Evolutionary conservation across 2,113 vertebrate genomes (phyloP), one percentile per base, ranked within the genome.

Genomic region (Actenoides lindsayi): DNA sequence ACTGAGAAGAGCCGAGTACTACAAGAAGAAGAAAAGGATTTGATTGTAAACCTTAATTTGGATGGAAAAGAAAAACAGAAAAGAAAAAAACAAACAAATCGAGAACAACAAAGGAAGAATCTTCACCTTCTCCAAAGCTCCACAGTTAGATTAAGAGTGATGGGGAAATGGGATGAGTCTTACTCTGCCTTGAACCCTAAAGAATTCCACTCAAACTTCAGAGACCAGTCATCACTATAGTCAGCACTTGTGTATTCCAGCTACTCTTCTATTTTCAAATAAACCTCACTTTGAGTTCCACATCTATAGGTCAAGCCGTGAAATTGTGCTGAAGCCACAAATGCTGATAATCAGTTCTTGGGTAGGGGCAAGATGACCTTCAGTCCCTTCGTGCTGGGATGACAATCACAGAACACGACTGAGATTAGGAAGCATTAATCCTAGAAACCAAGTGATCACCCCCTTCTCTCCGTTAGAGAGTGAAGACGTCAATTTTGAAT

Each of bases 301-400:
- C 44, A 75, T 13, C 73, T 80, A 6, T 15, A 46, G 50, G 44
- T 59, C 70, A 44, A 41, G 37, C 30, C 20, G 83, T 39, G 75
- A 51, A n/a, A 50, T 23, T 76, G 74, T 92, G 86, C 90, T 73
- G 88, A 89, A 80, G 79, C 85, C 80, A 73, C 12, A 93, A 89
- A 69, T 46, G 69, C 90, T 79, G 76, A 68, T 48, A 46, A 48
- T 27, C 24, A 19, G 17, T 7, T 87, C 57, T 19, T 35, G 87
- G 64, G 39, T 5, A 44, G 48, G 80, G 39, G 16, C 35, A 93
- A 53, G 81, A 63, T 0, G 1, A 50, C 77, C 42, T 85, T 31
- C 83, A 50, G 83, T 21, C 39, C 54, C 78, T 59, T 73, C 0
- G 6, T 74, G 88, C 77, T 93, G 78, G 74, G 77, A 25, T 4